Base-by-base conservation (phyloP, 2,888 invertebrate genomes). In the Chloroclystis v-ata region DNA sequence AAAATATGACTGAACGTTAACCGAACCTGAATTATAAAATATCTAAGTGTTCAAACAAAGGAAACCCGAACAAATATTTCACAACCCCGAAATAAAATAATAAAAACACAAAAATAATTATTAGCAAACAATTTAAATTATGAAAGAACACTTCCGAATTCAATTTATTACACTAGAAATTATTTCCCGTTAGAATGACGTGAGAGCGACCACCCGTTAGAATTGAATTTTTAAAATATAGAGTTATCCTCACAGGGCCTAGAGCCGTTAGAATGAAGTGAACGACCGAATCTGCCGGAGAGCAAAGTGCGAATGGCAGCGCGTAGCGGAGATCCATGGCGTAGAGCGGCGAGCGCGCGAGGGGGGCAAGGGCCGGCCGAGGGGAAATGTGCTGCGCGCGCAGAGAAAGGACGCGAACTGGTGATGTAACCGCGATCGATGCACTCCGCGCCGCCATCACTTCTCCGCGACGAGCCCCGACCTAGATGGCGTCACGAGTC, bases 341-440 rank as follows among this genome's bases (percentile, higher is more conserved):
- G 67, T 69, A 69, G 49, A 49, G 76, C 70, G 75, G 65, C 71
- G 68, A 65, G 59, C 60, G 69, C 63, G 57, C 60, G 62, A 67
- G 64, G 39, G 73, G 65, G 77, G 71, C 59, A 61, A 52, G 61
- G 57, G 56, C 54, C 44, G 55, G 56, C 59, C 62, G 66, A 63
- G 43, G 57, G 60, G 67, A 65, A 20, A 35, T 66, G 71, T 57
- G 64, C 69, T 78, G 86, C 84, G 86, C 84, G 81, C 86, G 82
- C 85, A 84, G 82, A 81, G 83, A 84, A 84, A 82, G 85, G 82
- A 80, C 81, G 80, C 78, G 20, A 70, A 80, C 76, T 77, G 78
- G 72, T 86, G 86, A 87, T 84, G 86, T 85, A 87, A 87, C 81
- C 78, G 73, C 86, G 84, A 86, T 87, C 87, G 84, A 87, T 87